phyloP scores from a whole-genome alignment of 2,888 invertebrate species.

The Nemotelus pantherinus region DNA sequence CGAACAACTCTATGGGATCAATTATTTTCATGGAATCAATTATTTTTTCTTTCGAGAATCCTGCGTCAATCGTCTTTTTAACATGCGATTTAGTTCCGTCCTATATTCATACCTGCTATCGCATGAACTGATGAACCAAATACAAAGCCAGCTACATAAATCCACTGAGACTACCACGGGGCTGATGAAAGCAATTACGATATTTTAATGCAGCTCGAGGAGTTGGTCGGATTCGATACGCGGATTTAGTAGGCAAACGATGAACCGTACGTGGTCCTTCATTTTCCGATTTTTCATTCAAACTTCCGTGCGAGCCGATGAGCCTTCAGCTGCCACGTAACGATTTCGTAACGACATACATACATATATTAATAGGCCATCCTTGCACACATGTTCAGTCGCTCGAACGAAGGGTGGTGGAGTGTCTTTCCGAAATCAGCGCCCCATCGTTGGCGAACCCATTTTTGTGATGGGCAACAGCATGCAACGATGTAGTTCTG shows the following conservation, averaged over 20 bases:
- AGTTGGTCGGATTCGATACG: constrained; percentile 10
- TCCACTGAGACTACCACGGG: constrained; percentile 6
- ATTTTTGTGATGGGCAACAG: background rate
- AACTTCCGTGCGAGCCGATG: background rate
- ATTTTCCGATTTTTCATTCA: background rate
- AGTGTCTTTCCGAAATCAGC: background rate
- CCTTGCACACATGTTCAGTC: background rate
- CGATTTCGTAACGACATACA: background rate
- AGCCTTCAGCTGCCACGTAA: constrained; percentile 20
- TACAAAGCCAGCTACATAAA: background rate
- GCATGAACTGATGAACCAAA: too few species aligned
- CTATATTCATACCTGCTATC: too few species aligned
- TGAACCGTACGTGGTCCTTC: constrained; percentile 7
- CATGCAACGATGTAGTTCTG: background rate
- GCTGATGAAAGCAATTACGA: constrained; percentile 41
- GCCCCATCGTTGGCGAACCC: background rate
- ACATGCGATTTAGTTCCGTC: too few species aligned
- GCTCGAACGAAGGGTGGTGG: background rate
- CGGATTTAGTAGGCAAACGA: background rate
- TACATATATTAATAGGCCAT: background rate
- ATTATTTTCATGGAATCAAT: too few species aligned
- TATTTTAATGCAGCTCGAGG: constrained; percentile 33
- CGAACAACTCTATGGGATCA: too few species aligned
- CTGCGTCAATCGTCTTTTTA: too few species aligned
- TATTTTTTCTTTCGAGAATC: too few species aligned